Evolutionary conservation across 2,113 vertebrate species (phyloP), one percentile per base, ranked within the genome.

Genomic region (Globicephala melas): DNA sequence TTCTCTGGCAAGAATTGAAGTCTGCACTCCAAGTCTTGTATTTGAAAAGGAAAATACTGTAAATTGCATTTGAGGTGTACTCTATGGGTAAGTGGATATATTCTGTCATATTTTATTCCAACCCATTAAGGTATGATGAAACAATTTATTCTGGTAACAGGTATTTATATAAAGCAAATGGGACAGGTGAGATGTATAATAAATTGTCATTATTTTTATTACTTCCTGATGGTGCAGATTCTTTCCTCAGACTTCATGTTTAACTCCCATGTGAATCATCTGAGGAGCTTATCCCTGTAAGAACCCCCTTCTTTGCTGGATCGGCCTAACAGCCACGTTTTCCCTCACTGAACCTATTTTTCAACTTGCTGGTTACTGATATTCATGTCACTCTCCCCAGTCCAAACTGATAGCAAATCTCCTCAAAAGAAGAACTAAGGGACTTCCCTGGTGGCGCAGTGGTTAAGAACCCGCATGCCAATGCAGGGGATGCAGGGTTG

Each of bases 371-470:
- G 7, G 13, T 41, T 21, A 20, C 26, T 62, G 2, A 38, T 25
- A 8, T 3, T 31, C 7, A 38, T 2, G 20, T 0, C 12, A 7
- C 9, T 38, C 3, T 44, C 9, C 36, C 7, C 13, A 76, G n/a
- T 14, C 44, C 44, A 68, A 23, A 84, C 3, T 18, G 31, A 85
- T 4, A 62, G 33, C 6, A 62, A n/a, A 2, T 28, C 1, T n/a
- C 31, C 47, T 79, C 50, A 23, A 79, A n/a, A 79, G 5, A 28
- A 26, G 18, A 33, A 44, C 0, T 1, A 44, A 1, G 50, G 50
- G 50, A 53, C 50, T 53, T 17, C 50, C 50, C 50, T 53, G 50
- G 50, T 17, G 14, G 5, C 14, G 15, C 50, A 53, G 50, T 53
- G 50, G 15, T 53, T 15, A 53, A 53, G 50, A 53, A 53, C 5